These are phyloP conservation scores for Drosophila ogumai DNA, from an alignment of 1,140 invertebrate species.

Conservation along the genomic window DNA sequence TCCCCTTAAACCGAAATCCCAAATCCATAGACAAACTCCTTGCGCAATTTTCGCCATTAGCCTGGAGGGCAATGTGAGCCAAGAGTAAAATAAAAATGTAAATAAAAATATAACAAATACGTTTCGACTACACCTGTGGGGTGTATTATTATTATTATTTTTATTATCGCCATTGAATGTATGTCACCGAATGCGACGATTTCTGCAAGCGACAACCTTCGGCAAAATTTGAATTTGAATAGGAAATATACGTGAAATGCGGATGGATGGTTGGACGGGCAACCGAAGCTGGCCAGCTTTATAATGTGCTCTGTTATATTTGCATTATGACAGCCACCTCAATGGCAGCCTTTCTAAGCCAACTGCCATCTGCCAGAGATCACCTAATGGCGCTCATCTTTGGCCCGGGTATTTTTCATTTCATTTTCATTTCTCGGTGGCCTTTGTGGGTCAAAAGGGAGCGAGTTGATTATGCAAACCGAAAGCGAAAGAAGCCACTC, in stretches of 20 bases:
- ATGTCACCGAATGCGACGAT: constrained; percentile 45
- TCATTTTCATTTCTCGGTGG: constrained; percentile 47
- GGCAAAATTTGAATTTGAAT: constrained; percentile 57
- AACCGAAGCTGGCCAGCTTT: constrained; percentile 15
- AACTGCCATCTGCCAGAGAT: constrained; percentile 8
- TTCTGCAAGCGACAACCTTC: constrained; percentile 52
- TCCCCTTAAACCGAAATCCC: background rate
- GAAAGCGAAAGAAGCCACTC: constrained; percentile 10
- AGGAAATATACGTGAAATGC: constrained; percentile 66
- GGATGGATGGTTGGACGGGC: constrained; percentile 48
- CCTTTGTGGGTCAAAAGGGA: constrained; percentile 32
- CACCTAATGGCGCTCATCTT: constrained; percentile 55
- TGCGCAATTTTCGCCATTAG: constrained; percentile 25
- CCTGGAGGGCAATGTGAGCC: constrained; percentile 16
- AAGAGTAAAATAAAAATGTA: constrained; percentile 1
- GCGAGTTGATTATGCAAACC: constrained; percentile 10
- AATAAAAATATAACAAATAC: constrained; percentile 21
- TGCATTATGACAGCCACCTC: constrained; percentile 50
- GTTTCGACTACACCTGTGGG: too few species aligned
- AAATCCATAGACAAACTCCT: background rate
- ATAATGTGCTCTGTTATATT: constrained; percentile 62
- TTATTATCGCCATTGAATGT: constrained; percentile 33
- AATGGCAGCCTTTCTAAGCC: constrained; percentile 58
- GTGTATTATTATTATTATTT: constrained; percentile 15
- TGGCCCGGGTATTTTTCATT: constrained; percentile 52